phyloP scores from a whole-genome alignment of 2,797 vertebrate species.

The Serranus cabrilla region DNA sequence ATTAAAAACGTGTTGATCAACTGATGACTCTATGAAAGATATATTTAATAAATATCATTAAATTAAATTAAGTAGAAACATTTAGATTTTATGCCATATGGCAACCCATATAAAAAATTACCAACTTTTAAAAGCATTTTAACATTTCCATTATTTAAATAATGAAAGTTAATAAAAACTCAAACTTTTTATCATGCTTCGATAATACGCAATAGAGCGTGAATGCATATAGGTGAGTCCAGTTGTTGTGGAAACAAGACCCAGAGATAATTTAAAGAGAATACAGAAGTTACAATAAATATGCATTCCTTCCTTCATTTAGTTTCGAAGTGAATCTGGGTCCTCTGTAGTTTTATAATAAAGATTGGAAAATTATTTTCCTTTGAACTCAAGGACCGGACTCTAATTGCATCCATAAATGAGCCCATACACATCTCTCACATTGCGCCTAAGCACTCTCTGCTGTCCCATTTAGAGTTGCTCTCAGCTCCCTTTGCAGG shows the following conservation, averaged over 20 bases:
- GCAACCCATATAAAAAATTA: no score
- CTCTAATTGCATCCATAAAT: constrained; percentile 39
- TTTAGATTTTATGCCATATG: no score
- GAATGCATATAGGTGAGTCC: neutral
- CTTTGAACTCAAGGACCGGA: constrained; percentile 9
- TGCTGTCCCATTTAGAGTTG: constrained; percentile 20
- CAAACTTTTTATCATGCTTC: no score
- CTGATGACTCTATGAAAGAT: no score
- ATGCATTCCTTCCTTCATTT: neutral
- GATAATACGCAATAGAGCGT: no score
- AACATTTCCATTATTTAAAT: no score
- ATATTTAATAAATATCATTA: no score
- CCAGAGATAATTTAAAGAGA: neutral
- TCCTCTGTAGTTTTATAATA: neutral
- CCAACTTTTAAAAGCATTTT: no score
- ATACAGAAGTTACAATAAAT: neutral
- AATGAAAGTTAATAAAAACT: no score
- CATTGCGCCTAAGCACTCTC: neutral
- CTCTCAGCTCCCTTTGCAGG: constrained; percentile 12
- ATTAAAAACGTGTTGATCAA: no score
- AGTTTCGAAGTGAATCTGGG: neutral
- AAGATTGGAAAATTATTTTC: neutral
- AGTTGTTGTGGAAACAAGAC: neutral
- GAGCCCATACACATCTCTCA: constrained; percentile 13
- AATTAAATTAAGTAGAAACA: no score